Evolutionary conservation across 1,140 invertebrate species (phyloP).

Genomic region (Acromyrmex echinatior): DNA sequence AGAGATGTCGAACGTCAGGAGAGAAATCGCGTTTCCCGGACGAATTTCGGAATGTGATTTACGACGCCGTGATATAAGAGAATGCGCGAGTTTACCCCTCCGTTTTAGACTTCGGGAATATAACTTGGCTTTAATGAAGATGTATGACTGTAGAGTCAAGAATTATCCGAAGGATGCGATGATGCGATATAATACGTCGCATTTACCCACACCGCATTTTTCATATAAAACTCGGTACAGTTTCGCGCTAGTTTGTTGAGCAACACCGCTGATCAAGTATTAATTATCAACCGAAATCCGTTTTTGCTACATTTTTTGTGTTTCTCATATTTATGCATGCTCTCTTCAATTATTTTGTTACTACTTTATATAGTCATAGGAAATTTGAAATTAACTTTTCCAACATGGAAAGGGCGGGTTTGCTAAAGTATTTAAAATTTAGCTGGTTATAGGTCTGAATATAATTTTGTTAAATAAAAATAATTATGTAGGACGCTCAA

Average conservation of each 20-base stretch:
- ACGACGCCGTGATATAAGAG: conserved; percentile 72
- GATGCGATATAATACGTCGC: conserved; percentile 60
- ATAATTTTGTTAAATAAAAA: too few relatives aligned
- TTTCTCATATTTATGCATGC: neutral
- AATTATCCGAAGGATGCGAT: conserved; percentile 76
- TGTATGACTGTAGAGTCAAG: conserved; percentile 76
- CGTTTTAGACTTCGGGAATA: conserved; percentile 66
- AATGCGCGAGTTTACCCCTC: conserved; percentile 60
- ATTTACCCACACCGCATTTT: conserved; percentile 42
- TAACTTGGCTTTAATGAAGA: conserved; percentile 83
- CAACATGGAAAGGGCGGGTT: neutral
- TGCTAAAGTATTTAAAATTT: too few relatives aligned
- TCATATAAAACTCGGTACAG: conserved; percentile 24
- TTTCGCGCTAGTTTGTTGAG: conserved; percentile 15
- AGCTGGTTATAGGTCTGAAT: too few relatives aligned
- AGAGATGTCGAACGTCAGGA: conserved; percentile 75
- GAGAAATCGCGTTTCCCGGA: conserved; percentile 79
- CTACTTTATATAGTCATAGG: neutral
- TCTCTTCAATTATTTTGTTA: conserved; percentile 8
- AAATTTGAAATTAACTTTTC: neutral
- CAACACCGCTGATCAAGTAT: conserved; percentile 1
- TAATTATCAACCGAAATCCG: conserved; percentile 48
- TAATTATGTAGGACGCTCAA: too few relatives aligned
- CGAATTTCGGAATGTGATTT: conserved; percentile 84
- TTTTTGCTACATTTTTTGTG: neutral